Evolutionary conservation across 2,797 vertebrate genomes (phyloP), one percentile per base, ranked within the genome.

Genomic region (Cynodonichthys magdalenae): DNA sequence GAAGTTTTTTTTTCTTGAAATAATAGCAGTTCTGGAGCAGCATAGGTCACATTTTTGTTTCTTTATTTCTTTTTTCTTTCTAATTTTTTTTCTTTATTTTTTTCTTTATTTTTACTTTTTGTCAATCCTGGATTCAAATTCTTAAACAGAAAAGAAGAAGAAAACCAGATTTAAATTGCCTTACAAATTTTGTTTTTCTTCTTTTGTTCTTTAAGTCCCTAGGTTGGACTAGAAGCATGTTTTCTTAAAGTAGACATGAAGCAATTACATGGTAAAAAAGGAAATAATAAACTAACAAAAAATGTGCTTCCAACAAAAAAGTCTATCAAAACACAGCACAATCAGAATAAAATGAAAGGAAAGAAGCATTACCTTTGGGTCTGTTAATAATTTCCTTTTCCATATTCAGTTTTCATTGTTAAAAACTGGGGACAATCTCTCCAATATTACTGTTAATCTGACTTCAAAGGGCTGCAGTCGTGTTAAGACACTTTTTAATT

Each of bases 401-500:
- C 46, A 66, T 64, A 69, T 89, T 90, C 71, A 63, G 51, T 73
- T 82, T 60, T 60, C 59, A 85, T 87, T 88, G 87, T 91, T 87
- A 27, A 69, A 85, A 87, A 80, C 77, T 62, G 28, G 49, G n/a
- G 70, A 55, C 11, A 66, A 91, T 91, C 81, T 74, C 50, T 80
- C 69, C 83, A 90, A 84, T 86, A 90, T 80, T 82, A 63, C 78
- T 67, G 68, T 74, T 90, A 88, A 92, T 91, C 87, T 85, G 85
- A 88, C 87, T 90, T 92, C 85, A 91, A 92, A 91, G 82, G 75
- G 53, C 80, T 86, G 79, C 86, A 74, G 88, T 85, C 80, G 73
- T 86, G 84, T 89, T 86, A 83, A 84, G 84, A 72, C 71, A 77
- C 71, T 77, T 90, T 88, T 89, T 84, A 85, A 87, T 87, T 87